Conservation (phyloP, 1,140 invertebrate genomes). For the Drosophila parabipectinata region DNA sequence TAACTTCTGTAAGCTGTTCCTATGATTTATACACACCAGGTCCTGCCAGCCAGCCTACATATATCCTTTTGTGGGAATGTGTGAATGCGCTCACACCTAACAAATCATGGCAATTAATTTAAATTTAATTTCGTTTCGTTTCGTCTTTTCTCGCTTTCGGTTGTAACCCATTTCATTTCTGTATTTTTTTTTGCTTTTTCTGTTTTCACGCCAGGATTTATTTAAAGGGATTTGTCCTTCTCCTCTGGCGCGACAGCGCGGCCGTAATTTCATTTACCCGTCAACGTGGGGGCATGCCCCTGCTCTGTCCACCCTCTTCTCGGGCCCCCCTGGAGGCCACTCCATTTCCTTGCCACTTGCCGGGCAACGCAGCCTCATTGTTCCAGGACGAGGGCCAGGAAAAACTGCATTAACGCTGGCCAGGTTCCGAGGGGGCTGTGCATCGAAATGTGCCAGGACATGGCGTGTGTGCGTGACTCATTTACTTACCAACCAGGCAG, state of each 20-base stretch:
- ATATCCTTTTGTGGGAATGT: constrained; percentile 5
- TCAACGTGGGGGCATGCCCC: constrained; percentile 13
- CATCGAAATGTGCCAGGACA: constrained; percentile 32
- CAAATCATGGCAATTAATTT: constrained; percentile 63
- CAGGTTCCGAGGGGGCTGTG: constrained; percentile 20
- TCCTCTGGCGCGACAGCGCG: constrained; percentile 32
- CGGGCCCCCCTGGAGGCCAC: background rate
- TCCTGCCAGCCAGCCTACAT: background rate
- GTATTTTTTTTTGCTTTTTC: constrained; percentile 19
- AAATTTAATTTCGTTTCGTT: constrained; percentile 40
- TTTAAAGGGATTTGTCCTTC: constrained; percentile 56
- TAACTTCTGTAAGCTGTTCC: constrained; percentile 21
- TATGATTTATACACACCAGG: constrained; percentile 18
- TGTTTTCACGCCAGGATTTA: constrained; percentile 46
- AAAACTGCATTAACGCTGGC: constrained; percentile 58
- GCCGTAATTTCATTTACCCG: constrained; percentile 61
- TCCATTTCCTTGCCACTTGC: constrained; percentile 3
- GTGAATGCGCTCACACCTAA: constrained; percentile 16
- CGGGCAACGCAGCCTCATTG: constrained; percentile 5
- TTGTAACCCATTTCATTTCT: constrained; percentile 38
- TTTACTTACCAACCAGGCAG: constrained; percentile 41
- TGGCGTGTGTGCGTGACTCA: constrained; percentile 63
- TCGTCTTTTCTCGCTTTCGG: constrained; percentile 14
- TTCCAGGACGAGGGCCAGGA: constrained; percentile 15
- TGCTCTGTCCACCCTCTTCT: background rate